These are phyloP conservation scores for Eptesicus fuscus DNA, from an alignment of 2,113 vertebrate genomes.

Conservation along the genomic window DNA sequence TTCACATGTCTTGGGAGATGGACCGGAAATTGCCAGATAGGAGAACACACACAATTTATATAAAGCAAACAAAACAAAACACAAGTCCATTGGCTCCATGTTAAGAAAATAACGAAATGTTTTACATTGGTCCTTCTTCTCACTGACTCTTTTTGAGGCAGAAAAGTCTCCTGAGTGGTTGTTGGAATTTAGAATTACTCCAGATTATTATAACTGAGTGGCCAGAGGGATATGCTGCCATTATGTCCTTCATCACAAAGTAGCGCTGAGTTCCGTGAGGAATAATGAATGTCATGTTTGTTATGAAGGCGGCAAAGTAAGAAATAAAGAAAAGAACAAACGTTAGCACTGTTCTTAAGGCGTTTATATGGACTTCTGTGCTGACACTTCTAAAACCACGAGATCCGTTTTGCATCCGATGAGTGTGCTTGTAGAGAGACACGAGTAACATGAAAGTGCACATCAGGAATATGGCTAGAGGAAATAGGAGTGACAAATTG, in stretches of 20 bases:
- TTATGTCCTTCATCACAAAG: constrained; percentile 56
- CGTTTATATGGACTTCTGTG: constrained; percentile 40
- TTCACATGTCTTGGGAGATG: background rate
- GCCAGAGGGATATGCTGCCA: constrained; percentile 41
- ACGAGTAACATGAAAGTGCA: constrained; percentile 27
- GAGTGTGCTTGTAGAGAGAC: constrained; percentile 49
- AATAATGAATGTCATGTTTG: constrained; percentile 42
- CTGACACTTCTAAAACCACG: background rate
- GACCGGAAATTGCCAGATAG: background rate
- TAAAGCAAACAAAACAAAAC: background rate
- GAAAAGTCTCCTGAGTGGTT: constrained; percentile 45
- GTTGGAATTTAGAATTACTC: constrained; percentile 55
- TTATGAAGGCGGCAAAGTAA: constrained; percentile 57
- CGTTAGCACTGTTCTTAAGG: constrained; percentile 39
- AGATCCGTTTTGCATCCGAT: background rate
- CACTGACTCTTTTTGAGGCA: constrained; percentile 12
- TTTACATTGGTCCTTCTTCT: background rate
- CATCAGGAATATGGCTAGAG: constrained; percentile 33
- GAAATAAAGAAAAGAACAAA: constrained; percentile 64
- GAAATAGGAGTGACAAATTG: constrained; percentile 42
- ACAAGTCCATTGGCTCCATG: background rate
- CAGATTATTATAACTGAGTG: constrained; percentile 39
- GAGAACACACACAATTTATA: background rate
- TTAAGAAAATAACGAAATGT: background rate
- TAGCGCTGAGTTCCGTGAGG: constrained; percentile 5